Percentiles rank a stretch among this genome's conserved stretches.
Evolutionary conservation across 2,888 invertebrate species (phyloP).

Genomic region (Cancer borealis): DNA sequence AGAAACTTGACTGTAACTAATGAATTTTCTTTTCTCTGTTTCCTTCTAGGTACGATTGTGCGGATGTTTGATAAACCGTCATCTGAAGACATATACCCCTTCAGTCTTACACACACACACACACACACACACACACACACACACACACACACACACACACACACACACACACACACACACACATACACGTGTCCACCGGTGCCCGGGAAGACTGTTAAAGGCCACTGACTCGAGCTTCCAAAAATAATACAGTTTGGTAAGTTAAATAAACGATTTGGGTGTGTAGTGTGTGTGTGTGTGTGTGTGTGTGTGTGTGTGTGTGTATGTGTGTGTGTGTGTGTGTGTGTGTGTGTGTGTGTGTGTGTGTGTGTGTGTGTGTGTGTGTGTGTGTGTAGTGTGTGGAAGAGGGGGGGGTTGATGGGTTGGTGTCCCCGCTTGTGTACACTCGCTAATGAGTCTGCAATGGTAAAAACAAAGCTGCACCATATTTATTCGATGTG

Average conservation of each 20-base stretch:
- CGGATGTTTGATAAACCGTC: not conserved
- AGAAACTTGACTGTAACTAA: not conserved
- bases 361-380: constrained; percentile 10
- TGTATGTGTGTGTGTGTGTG: constrained; percentile 13
- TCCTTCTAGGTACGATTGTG: not conserved
- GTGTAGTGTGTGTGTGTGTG: constrained; percentile 5
- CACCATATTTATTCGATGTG: not conserved
- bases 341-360: not conserved
- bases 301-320: constrained; percentile 7
- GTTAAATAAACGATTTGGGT: constrained; percentile 22
- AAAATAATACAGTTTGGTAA: constrained; percentile 17
- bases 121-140: constrained; percentile 40
- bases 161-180: constrained; percentile 34
- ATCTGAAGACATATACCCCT: not conserved
- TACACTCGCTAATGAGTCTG: not conserved
- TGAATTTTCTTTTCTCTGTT: not conserved
- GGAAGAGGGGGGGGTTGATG: too few relatives aligned
- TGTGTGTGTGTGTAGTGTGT: not conserved
- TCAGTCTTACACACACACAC: constrained; percentile 25
- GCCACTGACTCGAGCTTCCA: not conserved
- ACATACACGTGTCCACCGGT: not conserved
- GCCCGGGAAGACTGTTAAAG: not conserved
- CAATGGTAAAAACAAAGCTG: constrained; percentile 29
- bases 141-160: constrained; percentile 40
- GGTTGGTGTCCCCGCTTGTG: not conserved